Percentiles rank a stretch among this genome's conserved stretches.
Conservation (phyloP, 2,888 invertebrate genomes). For the Oligia fasciuncula region DNA sequence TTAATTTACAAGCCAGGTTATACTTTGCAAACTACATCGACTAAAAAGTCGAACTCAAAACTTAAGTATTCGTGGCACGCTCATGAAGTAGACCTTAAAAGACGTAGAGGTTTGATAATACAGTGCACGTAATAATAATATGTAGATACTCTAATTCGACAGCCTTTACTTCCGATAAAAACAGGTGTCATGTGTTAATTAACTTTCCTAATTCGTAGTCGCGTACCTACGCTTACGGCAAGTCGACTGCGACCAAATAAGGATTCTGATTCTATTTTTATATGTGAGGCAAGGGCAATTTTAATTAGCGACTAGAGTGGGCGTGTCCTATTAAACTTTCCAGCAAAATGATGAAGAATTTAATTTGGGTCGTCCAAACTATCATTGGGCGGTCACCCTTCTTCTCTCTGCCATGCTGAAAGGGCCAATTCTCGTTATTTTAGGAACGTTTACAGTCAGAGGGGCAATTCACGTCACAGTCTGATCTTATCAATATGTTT, state of each 20-base stretch:
- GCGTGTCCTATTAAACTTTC: constrained; percentile 26
- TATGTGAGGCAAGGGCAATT: constrained; percentile 50
- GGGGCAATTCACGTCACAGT: no score
- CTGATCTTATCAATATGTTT: neutral
- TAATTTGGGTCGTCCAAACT: neutral
- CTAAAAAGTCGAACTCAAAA: neutral
- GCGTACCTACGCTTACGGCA: constrained; percentile 15
- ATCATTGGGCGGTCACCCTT: neutral
- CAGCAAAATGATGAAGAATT: neutral
- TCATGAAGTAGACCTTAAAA: constrained; percentile 37
- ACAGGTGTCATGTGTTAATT: constrained; percentile 55
- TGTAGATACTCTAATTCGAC: constrained; percentile 44
- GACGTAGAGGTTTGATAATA: constrained; percentile 27
- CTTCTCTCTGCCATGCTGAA: neutral
- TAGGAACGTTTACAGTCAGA: neutral
- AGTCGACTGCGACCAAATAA: constrained; percentile 39
- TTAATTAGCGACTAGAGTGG: constrained; percentile 32
- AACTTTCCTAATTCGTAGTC: constrained; percentile 53
- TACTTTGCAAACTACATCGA: constrained; percentile 1
- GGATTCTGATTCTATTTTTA: constrained; percentile 44
- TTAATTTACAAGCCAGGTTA: constrained; percentile 19
- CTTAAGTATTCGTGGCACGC: constrained; percentile 42
- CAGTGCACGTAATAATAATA: constrained; percentile 29
- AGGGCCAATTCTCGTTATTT: neutral
- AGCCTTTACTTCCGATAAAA: constrained; percentile 56